Base-by-base conservation (phyloP, 2,888 invertebrate genomes). In the Cetonia aurata region DNA sequence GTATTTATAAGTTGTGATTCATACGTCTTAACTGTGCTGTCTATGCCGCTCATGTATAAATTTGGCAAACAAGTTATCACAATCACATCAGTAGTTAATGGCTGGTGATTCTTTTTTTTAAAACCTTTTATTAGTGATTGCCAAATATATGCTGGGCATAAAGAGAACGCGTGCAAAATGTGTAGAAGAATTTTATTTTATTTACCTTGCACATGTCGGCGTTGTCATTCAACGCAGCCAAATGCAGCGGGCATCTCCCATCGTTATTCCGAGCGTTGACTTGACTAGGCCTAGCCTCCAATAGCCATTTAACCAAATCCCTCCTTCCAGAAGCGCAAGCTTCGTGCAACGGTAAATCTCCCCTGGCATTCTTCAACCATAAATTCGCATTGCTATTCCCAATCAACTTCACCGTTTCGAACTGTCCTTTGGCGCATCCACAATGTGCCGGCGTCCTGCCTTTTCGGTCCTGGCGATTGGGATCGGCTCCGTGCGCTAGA, bases 321-420 rank as follows among this genome's bases (percentile, higher is more conserved):
- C 94, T 90, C 73, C 96, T 88, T 0, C 98, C 97, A 0, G 96
- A 96, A 50, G 94, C 91, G 0, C 98, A 94, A 0, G 99, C 98
- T 85, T 99, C 99, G 82, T 99, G 99, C 25, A 99, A 87, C 0
- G 99, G 96, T 69, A 96, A 88, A 83, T 99, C 99, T 0, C 99
- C 99, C 80, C 96, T 92, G 1, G 96, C 93, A 82, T 98, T 98
- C 74, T 94, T 88, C 68, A 95, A 86, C 94, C 98, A 98, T 55
- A 99, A 86, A 82, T 98, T 96, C 0, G 95, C 96, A 17, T 93
- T 94, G 77, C 91, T 89, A 55, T 88, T 87, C 46, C 88, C 88
- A 17, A 94, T 85, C 75, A 93, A 83, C 80, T 89, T 88, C 15
- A 93, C 83, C 3, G 91, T 89, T 79, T 91, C 90, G 77, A 91